These are phyloP conservation scores for Papilio helenus DNA, from an alignment of 1,140 invertebrate genomes.

Conservation along the genomic window DNA sequence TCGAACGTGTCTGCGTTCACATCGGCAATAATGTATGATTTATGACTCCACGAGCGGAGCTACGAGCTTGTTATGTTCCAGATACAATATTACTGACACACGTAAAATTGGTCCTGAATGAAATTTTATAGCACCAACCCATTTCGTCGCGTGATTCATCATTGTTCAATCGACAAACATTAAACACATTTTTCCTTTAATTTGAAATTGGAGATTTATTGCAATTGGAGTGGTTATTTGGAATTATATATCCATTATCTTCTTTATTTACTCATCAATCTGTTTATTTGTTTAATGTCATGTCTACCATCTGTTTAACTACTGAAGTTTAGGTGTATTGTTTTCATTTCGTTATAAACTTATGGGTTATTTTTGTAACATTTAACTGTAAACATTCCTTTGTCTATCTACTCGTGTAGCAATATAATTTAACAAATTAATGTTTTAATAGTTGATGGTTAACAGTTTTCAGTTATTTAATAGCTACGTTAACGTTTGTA, in stretches of 20 bases:
- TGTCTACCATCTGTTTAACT: no score
- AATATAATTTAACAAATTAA: not conserved
- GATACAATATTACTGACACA: constrained; percentile 24
- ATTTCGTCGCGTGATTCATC: constrained; percentile 13
- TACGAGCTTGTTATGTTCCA: constrained; percentile 34
- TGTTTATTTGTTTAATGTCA: no score
- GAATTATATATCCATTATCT: not conserved
- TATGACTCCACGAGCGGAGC: constrained; percentile 13
- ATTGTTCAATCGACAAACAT: constrained; percentile 14
- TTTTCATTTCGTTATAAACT: no score
- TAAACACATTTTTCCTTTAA: constrained; percentile 2
- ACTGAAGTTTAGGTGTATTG: no score
- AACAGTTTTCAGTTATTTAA: constrained; percentile 11
- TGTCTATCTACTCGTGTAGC: not conserved
- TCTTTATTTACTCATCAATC: no score
- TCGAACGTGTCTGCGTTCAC: constrained; percentile 18
- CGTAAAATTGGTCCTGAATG: constrained; percentile 31
- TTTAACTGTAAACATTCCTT: no score
- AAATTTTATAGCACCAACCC: constrained; percentile 10
- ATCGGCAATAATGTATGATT: constrained; percentile 36
- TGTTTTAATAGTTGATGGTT: not conserved
- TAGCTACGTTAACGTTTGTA: not conserved
- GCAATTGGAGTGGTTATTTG: not conserved
- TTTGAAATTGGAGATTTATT: not conserved
- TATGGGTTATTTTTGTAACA: no score